These are phyloP conservation scores for Margaritifera margaritifera DNA, from an alignment of 2,888 invertebrate species.

Conservation along the genomic window DNA sequence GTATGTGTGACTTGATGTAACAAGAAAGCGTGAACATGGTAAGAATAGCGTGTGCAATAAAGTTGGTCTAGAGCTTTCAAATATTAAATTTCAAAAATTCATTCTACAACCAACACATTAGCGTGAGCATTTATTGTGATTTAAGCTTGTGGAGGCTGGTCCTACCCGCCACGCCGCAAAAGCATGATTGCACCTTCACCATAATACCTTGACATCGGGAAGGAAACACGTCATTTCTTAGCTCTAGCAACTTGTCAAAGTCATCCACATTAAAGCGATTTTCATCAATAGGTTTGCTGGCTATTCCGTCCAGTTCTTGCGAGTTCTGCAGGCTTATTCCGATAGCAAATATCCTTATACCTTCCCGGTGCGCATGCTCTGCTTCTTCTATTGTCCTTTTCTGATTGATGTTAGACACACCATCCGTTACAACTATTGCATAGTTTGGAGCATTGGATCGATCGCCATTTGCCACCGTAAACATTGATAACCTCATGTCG, in stretches of 20 bases:
- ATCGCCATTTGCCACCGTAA: slow-evolving; percentile 52
- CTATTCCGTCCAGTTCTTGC: slow-evolving; percentile 43
- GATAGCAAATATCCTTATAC: slow-evolving; percentile 47
- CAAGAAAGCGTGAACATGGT: too few relatives aligned
- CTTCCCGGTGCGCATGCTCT: slow-evolving; percentile 19
- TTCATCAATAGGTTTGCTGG: slow-evolving; percentile 34
- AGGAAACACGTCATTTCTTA: slow-evolving; percentile 27
- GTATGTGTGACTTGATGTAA: too few relatives aligned
- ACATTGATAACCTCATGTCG: slow-evolving; percentile 46
- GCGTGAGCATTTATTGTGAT: too few relatives aligned
- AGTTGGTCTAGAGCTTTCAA: too few relatives aligned
- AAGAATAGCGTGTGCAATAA: too few relatives aligned
- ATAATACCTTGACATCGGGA: slow-evolving; percentile 28
- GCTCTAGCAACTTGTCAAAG: slow-evolving; percentile 36
- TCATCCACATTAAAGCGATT: slow-evolving; percentile 41
- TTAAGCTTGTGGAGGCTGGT: too few relatives aligned
- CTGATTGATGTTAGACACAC: slow-evolving; percentile 56
- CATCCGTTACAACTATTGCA: slow-evolving; percentile 58
- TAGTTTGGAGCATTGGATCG: slow-evolving; percentile 48
- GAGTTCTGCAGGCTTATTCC: slow-evolving; percentile 44
- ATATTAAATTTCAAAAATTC: too few relatives aligned
- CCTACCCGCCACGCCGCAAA: too few relatives aligned
- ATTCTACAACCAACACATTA: too few relatives aligned
- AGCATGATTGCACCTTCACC: not conserved
- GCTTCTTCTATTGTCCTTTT: slow-evolving; percentile 43